These are phyloP conservation scores for Dione vanillae DNA, from an alignment of 2,888 invertebrate species.

Conservation along the genomic window DNA sequence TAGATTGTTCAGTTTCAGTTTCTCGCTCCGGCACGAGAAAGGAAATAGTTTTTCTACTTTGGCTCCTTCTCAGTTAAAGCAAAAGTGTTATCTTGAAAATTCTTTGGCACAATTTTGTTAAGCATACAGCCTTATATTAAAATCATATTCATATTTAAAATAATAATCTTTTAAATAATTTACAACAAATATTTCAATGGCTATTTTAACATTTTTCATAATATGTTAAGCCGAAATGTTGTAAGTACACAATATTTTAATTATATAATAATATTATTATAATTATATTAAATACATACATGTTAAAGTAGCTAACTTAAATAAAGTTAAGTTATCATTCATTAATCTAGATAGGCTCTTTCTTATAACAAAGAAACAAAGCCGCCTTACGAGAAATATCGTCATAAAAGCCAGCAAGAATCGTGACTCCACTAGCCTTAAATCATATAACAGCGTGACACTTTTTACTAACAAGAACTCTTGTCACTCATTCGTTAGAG, in stretches of 20 bases:
- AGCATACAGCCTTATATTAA: constrained; percentile 22
- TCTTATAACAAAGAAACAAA: constrained; percentile 40
- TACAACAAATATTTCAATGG: no score
- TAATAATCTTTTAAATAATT: not conserved
- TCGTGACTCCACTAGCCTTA: constrained; percentile 39
- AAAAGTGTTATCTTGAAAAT: constrained; percentile 41
- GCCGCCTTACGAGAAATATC: constrained; percentile 39
- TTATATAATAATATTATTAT: not conserved
- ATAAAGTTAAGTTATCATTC: not conserved
- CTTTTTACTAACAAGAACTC: constrained; percentile 43
- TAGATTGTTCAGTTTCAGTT: constrained; percentile 71
- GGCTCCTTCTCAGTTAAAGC: constrained; percentile 39
- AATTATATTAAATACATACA: no score
- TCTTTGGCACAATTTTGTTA: constrained; percentile 38
- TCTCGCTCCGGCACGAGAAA: constrained; percentile 57
- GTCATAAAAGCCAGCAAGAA: constrained; percentile 26
- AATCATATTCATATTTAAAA: not conserved
- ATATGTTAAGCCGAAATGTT: no score
- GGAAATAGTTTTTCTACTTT: constrained; percentile 53
- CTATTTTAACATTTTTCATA: no score
- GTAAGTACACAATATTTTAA: no score
- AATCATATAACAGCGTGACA: constrained; percentile 42
- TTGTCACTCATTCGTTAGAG: constrained; percentile 31
- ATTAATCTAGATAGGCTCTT: constrained; percentile 15
- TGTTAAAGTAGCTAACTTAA: no score